Conservation (phyloP, 2,113 vertebrate genomes). For the Rhagologus leucostigma region DNA sequence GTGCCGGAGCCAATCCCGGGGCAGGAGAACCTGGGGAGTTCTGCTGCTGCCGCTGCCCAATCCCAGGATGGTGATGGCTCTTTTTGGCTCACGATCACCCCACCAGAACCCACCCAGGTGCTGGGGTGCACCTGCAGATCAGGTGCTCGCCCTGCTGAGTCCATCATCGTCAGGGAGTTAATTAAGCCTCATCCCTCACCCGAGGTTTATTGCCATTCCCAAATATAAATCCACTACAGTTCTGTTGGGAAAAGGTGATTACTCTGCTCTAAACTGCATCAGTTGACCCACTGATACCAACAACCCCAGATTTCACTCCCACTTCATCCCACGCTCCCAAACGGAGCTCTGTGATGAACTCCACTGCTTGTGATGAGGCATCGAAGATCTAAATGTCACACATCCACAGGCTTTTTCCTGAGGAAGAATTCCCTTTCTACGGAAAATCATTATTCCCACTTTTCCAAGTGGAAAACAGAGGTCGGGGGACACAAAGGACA, state of each 20-base stretch:
- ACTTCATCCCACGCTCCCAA: not conserved
- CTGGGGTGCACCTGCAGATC: fast-evolving
- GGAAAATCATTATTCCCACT: not conserved
- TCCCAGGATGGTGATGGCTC: not conserved
- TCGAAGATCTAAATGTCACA: not conserved
- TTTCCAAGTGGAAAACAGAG: not conserved
- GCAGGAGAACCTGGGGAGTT: slow-evolving; percentile 21
- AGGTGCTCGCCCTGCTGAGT: fast-evolving
- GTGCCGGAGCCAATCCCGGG: not conserved
- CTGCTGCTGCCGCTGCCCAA: slow-evolving; percentile 8
- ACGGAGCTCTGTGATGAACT: fast-evolving
- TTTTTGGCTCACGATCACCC: not conserved
- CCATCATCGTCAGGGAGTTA: fast-evolving
- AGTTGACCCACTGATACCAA: not conserved
- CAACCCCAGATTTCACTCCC: not conserved
- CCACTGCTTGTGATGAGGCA: fast-evolving
- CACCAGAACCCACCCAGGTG: fast-evolving
- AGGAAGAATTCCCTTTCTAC: not conserved
- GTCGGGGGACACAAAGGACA: fast-evolving
- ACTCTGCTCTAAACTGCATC: fast-evolving
- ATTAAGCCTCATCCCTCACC: not conserved
- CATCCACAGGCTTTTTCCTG: not conserved
- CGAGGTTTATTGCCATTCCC: not conserved
- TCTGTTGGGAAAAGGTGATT: not conserved
- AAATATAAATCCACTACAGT: not conserved